Base-by-base conservation (phyloP, 1,140 invertebrate species). In the Dendrolimus punctatus region DNA sequence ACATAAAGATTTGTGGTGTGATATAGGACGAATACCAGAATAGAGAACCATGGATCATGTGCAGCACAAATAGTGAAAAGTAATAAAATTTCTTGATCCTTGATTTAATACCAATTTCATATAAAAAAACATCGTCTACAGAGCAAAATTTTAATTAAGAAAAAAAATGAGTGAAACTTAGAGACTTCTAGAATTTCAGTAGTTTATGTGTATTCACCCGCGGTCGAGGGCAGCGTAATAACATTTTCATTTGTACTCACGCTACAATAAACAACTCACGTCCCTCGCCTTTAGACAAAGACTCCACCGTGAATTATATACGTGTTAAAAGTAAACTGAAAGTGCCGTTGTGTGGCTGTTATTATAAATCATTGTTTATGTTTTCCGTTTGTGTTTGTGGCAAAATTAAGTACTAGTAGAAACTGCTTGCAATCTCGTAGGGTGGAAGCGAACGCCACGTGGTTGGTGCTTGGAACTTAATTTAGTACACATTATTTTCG, bases 341-440 rank as follows among this genome's bases (percentile, higher is more conserved):
- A 86, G 80, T 86, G 74, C 69, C 73, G 73, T 72, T 82, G 69
- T 81, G 76, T 76, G 73, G 72, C 73, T 72, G 80, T 81, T 85
- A 85, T 79, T 84, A 85, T 86, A 86, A 86, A 86, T 86, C 82
- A 86, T 84, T 84, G 82, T 78, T 83, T 85, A 85, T 83, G 82
- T 80, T 85, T 85, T 85, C 82, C 79, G 82, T 84, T 85, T 82
- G 77, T 66, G 76, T 77, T 78, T 58, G 68, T 77, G 65, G 71
- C 68, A 64, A 76, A 80, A 83, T 83, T 83, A 80, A 83, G 73
- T 79, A 73, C 65, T 74, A 73, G 76, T 77, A 61, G 71, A 75
- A 73, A 78, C 71, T 76, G 68, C 58, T 69, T 60, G 76, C 72
- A 74, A 71, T 80, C 74, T 74, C 64, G 58, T 45, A 57, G 57